phyloP scores from a whole-genome alignment of 1,140 invertebrate genomes.

The Drosophila punjabiensis region DNA sequence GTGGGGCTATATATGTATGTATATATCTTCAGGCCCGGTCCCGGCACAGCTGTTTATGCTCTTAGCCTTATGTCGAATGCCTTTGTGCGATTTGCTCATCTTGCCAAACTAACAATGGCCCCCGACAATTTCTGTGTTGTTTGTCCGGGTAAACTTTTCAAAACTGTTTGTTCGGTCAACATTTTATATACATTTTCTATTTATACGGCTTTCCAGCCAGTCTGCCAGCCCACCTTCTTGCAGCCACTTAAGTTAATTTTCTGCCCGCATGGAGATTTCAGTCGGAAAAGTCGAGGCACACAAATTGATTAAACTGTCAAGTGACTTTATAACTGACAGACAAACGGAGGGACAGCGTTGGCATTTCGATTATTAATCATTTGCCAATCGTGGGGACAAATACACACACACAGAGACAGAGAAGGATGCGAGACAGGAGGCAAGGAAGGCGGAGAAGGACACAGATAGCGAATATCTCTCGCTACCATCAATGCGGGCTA shows the following conservation, averaged over 20 bases:
- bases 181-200: slow-evolving; percentile 56
- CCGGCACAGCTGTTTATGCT: slow-evolving; percentile 62
- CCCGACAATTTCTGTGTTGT: slow-evolving; percentile 41
- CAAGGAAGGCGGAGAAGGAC: slow-evolving; percentile 10
- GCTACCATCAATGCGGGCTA: slow-evolving; percentile 65
- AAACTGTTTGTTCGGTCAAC: slow-evolving; percentile 65
- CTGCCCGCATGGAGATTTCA: slow-evolving; percentile 38
- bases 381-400: slow-evolving; percentile 30
- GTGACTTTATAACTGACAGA: slow-evolving; percentile 78
- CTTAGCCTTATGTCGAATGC: slow-evolving; percentile 49
- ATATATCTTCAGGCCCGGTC: slow-evolving; percentile 19
- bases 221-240: neutral
- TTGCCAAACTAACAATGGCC: slow-evolving; percentile 49
- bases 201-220: slow-evolving; percentile 40
- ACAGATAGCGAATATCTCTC: slow-evolving; percentile 29
- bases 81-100: slow-evolving; percentile 54
- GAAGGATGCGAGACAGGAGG: neutral
- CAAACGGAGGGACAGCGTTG: slow-evolving; percentile 54
- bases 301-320: slow-evolving; percentile 83
- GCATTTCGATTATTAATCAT: slow-evolving; percentile 84
- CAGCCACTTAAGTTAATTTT: slow-evolving; percentile 43
- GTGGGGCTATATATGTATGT: slow-evolving; percentile 28
- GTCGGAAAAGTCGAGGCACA: slow-evolving; percentile 45
- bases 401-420: neutral
- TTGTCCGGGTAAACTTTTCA: slow-evolving; percentile 63